These are phyloP conservation scores for Agriopis marginaria DNA, from an alignment of 2,888 invertebrate genomes.

Conservation along the genomic window DNA sequence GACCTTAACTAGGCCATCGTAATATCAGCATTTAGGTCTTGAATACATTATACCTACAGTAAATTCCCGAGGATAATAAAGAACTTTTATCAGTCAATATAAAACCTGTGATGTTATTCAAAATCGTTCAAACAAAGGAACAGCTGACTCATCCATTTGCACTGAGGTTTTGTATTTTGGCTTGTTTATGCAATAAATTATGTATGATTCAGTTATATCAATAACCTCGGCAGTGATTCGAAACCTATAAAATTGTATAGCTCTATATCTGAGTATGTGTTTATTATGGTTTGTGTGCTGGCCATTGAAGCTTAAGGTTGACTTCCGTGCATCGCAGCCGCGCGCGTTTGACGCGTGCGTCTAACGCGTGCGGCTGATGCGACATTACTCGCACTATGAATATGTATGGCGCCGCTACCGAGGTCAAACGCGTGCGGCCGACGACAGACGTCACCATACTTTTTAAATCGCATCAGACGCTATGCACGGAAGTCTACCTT, in stretches of 20 bases:
- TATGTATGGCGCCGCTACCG: too few species aligned
- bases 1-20: background rate
- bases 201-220: slow-evolving; percentile 33
- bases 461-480: too few species aligned
- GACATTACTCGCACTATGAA: too few species aligned
- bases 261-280: background rate
- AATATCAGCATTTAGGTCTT: slow-evolving; percentile 1
- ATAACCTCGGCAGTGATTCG: slow-evolving; percentile 19
- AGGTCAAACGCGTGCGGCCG: too few species aligned
- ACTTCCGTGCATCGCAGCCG: too few species aligned
- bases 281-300: background rate
- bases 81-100: slow-evolving; percentile 12
- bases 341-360: too few species aligned
- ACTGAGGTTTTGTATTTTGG: slow-evolving; percentile 25
- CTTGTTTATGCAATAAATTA: slow-evolving; percentile 32
- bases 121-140: slow-evolving; percentile 31
- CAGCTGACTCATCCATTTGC: slow-evolving; percentile 27
- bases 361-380: too few species aligned
- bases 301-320: too few species aligned
- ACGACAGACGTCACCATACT: too few species aligned
- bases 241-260: slow-evolving; percentile 13
- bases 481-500: too few species aligned
- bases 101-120: slow-evolving; percentile 19
- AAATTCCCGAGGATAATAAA: slow-evolving; percentile 6
- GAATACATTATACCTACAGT: slow-evolving; percentile 1